Conservation (phyloP, 1,140 invertebrate species). For the Drosophila orosa region DNA sequence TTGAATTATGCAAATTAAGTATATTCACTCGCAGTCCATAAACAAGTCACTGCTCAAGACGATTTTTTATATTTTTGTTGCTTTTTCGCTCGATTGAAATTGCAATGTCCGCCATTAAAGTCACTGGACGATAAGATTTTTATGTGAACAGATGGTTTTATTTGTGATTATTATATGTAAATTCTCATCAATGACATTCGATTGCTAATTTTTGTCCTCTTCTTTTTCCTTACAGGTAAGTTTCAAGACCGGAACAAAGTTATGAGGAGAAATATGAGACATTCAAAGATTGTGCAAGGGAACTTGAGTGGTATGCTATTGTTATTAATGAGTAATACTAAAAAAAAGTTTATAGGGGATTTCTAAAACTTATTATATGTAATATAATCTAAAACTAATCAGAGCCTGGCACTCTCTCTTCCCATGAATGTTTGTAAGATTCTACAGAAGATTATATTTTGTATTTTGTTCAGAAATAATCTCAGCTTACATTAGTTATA, state of each 20-base stretch:
- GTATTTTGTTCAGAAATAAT: not conserved
- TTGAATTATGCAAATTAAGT: slow-evolving; percentile 49
- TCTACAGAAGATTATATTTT: not conserved
- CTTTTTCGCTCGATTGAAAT: slow-evolving; percentile 9
- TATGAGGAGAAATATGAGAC: not conserved
- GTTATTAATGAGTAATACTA: not conserved
- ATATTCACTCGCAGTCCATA: slow-evolving; percentile 34
- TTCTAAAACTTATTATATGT: no score
- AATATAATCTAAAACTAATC: not conserved
- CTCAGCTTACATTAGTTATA: no score
- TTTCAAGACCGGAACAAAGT: slow-evolving; percentile 6
- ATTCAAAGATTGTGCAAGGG: not conserved
- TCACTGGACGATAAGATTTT: slow-evolving; percentile 54
- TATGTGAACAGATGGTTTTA: slow-evolving; percentile 52
- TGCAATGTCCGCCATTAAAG: slow-evolving; percentile 40
- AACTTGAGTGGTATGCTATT: not conserved
- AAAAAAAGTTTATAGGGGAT: not conserved
- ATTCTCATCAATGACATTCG: slow-evolving; percentile 14
- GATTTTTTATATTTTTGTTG: slow-evolving; percentile 3
- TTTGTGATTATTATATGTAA: slow-evolving; percentile 45
- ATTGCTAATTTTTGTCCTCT: slow-evolving; percentile 48
- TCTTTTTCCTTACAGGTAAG: slow-evolving; percentile 59
- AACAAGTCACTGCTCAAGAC: slow-evolving; percentile 31
- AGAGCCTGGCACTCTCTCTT: not conserved
- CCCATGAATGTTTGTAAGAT: not conserved